Evolutionary conservation across 2,888 invertebrate species (phyloP), one percentile per base, ranked within the genome.

Genomic region (Tryphoninae sp.): DNA sequence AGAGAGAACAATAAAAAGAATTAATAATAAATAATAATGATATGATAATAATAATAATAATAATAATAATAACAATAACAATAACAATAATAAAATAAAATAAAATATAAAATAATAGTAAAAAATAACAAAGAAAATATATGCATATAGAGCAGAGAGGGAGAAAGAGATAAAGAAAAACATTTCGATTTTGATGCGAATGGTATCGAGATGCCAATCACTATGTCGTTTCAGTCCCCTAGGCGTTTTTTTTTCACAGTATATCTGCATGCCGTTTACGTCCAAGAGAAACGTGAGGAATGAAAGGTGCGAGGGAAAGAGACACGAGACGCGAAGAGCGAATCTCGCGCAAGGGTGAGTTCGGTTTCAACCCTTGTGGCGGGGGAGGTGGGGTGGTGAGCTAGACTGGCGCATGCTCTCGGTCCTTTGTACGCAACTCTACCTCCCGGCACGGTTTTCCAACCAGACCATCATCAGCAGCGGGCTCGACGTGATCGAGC

Each of bases 321-420:
- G 16, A 49, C 13, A 59, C 11, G 51, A 61, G 16, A 49, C 8
- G 45, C 11, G 51, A 61, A 62, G 13, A 53, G 61, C 40, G 59
- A 26, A 68, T 67, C 59, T 16, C 23, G 51, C 61, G 62, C 65
- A 61, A 72, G 76, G 71, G 75, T 69, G 76, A 72, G 53, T 71
- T 62, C 9, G 59, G 71, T 65, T 74, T 64, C 53, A 74, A 74
- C 74, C 74, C 74, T 64, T 33, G 61, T 75, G 51, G 59, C 69
- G 55, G 69, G 65, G 53, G 55, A 49, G 80, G 8, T 11, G 13
- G 19, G 45, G 42, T 45, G 55, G 26, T 22, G 51, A 58, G 33
- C 76, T 42, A 26, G 59, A 59, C 65, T 83, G 83, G 89, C 89
- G 89, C 89, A 89, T 89, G 89, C 89, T 88, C 89, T 84, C 79